Evolutionary conservation across 2,113 vertebrate species (phyloP).

Genomic region (Ptilorrhoa leucosticta): DNA sequence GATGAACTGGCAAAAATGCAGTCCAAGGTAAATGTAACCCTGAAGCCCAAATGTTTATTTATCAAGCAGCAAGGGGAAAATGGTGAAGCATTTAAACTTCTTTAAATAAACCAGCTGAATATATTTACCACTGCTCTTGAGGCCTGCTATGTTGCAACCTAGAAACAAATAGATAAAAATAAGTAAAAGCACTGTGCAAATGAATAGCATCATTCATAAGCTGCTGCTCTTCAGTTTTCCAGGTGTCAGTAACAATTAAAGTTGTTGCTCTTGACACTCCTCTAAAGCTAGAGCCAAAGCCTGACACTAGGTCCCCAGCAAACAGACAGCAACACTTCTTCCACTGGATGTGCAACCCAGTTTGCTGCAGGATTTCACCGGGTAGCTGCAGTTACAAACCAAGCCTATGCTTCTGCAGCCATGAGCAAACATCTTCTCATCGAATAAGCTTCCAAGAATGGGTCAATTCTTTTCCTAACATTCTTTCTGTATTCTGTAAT

Average conservation of each 20-base stretch:
- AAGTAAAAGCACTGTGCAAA: conserved; percentile 3
- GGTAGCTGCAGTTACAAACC: not conserved
- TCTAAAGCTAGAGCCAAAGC: not conserved
- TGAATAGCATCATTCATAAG: not conserved
- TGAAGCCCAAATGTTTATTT: not conserved
- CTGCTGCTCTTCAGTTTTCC: not conserved
- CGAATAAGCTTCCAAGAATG: not conserved
- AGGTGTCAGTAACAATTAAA: not conserved
- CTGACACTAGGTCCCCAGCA: not conserved
- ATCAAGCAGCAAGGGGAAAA: not conserved
- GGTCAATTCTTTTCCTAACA: not conserved
- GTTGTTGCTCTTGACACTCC: not conserved
- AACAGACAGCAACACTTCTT: not conserved
- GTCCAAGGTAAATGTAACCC: not conserved
- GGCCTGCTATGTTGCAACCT: not conserved
- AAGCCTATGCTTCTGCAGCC: not conserved
- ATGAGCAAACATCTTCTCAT: not conserved
- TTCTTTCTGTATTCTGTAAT: not conserved
- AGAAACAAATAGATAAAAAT: not conserved
- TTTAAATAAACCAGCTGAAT: not conserved
- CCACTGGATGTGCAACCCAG: not conserved
- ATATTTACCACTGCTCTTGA: not conserved
- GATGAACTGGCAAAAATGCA: conserved; percentile 23
- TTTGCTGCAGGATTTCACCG: not conserved
- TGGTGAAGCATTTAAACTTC: not conserved